phyloP scores from a whole-genome alignment of 2,797 vertebrate species.

The Manis pentadactyla region DNA sequence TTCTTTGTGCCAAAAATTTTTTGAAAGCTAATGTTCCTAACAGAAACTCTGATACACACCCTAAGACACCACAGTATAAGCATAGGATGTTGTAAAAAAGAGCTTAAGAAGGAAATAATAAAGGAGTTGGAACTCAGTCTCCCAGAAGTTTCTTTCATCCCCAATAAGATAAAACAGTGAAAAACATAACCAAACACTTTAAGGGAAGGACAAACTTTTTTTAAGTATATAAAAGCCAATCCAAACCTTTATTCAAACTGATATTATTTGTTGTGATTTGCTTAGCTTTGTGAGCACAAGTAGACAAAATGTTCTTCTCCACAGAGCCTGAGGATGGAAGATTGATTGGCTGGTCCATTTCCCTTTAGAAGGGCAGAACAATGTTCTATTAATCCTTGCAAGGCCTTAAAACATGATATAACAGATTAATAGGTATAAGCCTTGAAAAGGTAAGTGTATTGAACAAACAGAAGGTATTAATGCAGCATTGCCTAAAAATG shows the following conservation, averaged over 20 bases:
- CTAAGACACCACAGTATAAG: neutral
- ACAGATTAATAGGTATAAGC: neutral
- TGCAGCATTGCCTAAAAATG: neutral
- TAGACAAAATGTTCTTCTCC: neutral
- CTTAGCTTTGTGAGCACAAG: neutral
- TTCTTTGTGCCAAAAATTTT: neutral
- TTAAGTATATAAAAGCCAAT: neutral
- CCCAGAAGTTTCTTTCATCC: slow-evolving; percentile 7
- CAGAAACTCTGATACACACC: neutral
- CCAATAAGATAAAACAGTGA: neutral
- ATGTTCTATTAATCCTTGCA: neutral
- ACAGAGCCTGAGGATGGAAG: neutral
- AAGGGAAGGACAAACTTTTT: neutral
- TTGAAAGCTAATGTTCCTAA: slow-evolving; percentile 35
- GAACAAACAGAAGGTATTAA: neutral
- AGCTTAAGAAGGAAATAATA: slow-evolving; percentile 10
- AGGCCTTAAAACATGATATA: neutral
- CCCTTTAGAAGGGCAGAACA: neutral
- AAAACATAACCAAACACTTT: slow-evolving; percentile 33
- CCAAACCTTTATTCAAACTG: slow-evolving; percentile 31
- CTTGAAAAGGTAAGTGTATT: neutral
- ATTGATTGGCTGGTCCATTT: neutral
- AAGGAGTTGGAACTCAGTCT: neutral
- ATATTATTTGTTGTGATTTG: neutral
- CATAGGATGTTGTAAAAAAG: neutral